These are phyloP conservation scores for Drosophila austrosaltans DNA, from an alignment of 2,888 invertebrate species.

Conservation along the genomic window DNA sequence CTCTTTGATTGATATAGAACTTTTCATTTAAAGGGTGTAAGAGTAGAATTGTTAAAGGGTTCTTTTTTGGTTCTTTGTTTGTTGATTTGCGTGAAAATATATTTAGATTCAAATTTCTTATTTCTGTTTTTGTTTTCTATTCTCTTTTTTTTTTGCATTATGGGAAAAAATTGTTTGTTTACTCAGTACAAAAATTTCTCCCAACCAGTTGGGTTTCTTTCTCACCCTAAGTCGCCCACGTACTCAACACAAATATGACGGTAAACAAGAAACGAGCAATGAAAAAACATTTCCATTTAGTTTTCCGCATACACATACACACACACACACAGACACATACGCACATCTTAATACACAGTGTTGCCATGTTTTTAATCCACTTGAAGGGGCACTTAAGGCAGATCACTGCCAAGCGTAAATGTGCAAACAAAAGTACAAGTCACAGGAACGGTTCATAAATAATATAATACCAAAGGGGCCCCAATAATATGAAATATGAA, in stretches of 20 bases:
- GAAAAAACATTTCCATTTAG: conserved; percentile 50
- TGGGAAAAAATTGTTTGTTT: conserved; percentile 1
- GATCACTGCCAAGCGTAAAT: conserved; percentile 49
- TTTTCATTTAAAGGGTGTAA: no score
- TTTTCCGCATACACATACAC: conserved; percentile 16
- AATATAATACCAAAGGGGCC: not conserved
- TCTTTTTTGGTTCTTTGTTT: not conserved
- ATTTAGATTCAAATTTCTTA: conserved; percentile 3
- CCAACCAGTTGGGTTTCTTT: not conserved
- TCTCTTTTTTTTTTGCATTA: not conserved
- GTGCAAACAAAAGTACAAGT: conserved; percentile 35
- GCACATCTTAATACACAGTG: not conserved
- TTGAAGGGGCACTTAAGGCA: conserved; percentile 56
- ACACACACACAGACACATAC: conserved; percentile 18
- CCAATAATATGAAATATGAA: not conserved
- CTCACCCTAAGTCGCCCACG: conserved; percentile 14
- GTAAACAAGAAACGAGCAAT: conserved; percentile 38
- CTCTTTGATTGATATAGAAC: no score
- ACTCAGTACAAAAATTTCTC: not conserved
- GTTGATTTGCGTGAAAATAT: not conserved
- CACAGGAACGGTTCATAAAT: not conserved
- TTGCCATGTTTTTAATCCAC: conserved; percentile 67
- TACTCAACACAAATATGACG: conserved; percentile 20
- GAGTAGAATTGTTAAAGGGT: no score
- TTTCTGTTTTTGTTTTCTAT: not conserved